A percentile compares a stretch with the other conserved stretches of the same genome.
Conservation (phyloP, 2,888 invertebrate genomes). For the Pristionchus entomophagus region DNA sequence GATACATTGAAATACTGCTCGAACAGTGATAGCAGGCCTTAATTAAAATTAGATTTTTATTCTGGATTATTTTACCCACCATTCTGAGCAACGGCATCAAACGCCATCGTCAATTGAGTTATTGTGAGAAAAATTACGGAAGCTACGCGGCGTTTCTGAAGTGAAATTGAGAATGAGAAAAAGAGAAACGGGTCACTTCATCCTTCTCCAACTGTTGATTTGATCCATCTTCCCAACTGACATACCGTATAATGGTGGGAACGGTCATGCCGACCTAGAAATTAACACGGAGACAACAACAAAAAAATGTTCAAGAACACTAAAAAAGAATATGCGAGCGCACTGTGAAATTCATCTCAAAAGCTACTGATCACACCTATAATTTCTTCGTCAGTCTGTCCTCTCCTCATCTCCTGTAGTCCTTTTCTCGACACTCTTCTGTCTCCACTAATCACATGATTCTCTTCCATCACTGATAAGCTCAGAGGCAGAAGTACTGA, state of each 20-base stretch:
- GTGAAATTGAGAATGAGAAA: not conserved
- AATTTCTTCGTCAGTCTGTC: not conserved
- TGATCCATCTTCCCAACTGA: not conserved
- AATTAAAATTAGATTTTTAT: not conserved
- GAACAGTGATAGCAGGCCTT: not conserved
- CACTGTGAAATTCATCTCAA: not conserved
- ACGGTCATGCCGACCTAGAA: not conserved
- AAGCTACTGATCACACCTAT: not conserved
- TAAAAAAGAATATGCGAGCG: not conserved
- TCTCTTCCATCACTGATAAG: slow-evolving; percentile 21
- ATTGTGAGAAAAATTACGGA: slow-evolving; percentile 15
- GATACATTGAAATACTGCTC: slow-evolving; percentile 10
- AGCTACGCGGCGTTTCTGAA: slow-evolving; percentile 20
- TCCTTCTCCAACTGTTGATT: not conserved
- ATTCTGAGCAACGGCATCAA: not conserved
- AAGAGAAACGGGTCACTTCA: not conserved
- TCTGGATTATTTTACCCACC: not conserved
- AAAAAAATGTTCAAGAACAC: not conserved
- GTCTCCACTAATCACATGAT: slow-evolving; percentile 23
- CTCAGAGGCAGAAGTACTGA: slow-evolving; percentile 15
- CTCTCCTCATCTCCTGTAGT: not conserved
- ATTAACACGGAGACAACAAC: not conserved
- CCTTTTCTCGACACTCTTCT: not conserved
- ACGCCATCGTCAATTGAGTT: not conserved
- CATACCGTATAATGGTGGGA: not conserved